These are phyloP conservation scores for Mormyrus hasselquistii DNA, from an alignment of 2,797 vertebrate genomes.

Conservation along the genomic window DNA sequence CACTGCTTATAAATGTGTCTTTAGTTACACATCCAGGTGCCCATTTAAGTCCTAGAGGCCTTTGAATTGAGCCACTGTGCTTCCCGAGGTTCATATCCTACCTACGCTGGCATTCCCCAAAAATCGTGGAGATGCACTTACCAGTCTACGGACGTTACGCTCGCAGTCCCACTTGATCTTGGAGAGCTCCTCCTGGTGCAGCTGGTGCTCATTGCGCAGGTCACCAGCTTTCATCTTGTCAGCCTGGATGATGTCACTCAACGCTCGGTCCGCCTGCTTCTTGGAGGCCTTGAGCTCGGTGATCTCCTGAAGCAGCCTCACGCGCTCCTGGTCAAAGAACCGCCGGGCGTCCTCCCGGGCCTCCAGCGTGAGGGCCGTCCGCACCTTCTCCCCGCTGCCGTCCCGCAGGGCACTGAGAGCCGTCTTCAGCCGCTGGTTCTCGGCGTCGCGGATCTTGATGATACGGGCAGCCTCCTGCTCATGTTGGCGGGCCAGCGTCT, in stretches of 20 bases:
- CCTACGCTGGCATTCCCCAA: background rate
- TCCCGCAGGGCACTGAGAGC: constrained; percentile 81
- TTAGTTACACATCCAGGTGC: background rate
- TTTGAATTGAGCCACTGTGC: background rate
- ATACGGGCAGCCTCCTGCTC: constrained; percentile 88
- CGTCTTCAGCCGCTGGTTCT: constrained; percentile 88
- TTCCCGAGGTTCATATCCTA: background rate
- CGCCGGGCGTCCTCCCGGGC: constrained; percentile 94
- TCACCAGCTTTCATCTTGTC: constrained; percentile 98
- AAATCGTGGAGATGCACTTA: constrained; percentile 39
- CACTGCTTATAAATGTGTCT: background rate
- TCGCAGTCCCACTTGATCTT: constrained; percentile 99
- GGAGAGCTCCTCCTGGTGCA: constrained; percentile 93
- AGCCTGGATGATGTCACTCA: constrained; percentile 89
- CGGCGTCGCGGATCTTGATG: constrained; percentile 88
- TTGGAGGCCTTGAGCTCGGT: constrained; percentile 81
- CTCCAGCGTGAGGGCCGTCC: constrained; percentile 85
- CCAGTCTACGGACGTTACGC: constrained; percentile 89
- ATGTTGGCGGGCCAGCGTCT: constrained; percentile 88
- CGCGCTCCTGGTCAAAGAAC: constrained; percentile 91
- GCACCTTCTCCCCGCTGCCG: constrained; percentile 87
- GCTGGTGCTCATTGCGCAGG: constrained; percentile 89
- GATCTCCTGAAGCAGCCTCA: constrained; percentile 93
- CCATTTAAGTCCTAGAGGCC: background rate
- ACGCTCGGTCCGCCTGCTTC: constrained; percentile 91